A percentile compares a stretch with the other conserved stretches of the same genome.
phyloP scores from a whole-genome alignment of 2,888 invertebrate genomes.

The Lasioglossum leucozonium region DNA sequence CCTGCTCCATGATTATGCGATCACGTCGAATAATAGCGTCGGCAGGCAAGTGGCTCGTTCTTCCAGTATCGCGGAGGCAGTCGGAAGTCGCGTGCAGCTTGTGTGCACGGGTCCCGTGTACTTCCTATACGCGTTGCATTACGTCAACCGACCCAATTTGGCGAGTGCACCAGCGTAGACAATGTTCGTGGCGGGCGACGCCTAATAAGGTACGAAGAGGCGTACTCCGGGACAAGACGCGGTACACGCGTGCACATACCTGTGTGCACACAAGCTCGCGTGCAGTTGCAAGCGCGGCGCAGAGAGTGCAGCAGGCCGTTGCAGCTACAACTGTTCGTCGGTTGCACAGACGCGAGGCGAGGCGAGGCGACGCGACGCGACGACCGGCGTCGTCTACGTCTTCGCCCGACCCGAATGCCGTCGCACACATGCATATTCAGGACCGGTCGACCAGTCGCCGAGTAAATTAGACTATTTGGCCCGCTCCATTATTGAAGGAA shows the following conservation, averaged over 20 bases:
- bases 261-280: slow-evolving; percentile 44
- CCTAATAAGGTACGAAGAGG: slow-evolving; percentile 77
- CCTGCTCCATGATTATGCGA: neutral
- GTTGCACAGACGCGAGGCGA: slow-evolving; percentile 14
- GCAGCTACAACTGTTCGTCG: slow-evolving; percentile 46
- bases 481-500: slow-evolving; percentile 76
- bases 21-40: neutral
- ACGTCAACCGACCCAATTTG: slow-evolving; percentile 72
- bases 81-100: neutral
- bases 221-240: slow-evolving; percentile 47
- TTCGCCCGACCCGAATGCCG: slow-evolving; percentile 47
- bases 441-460: slow-evolving; percentile 69
- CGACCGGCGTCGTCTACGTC: slow-evolving; percentile 25
- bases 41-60: neutral
- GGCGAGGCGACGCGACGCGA: neutral
- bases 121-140: slow-evolving; percentile 47
- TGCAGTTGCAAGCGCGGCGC: neutral
- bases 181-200: slow-evolving; percentile 59
- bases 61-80: neutral
- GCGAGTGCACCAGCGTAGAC: slow-evolving; percentile 69
- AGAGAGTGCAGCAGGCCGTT: slow-evolving; percentile 32
- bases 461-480: slow-evolving; percentile 78
- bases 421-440: slow-evolving; percentile 73
- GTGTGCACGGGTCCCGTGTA: slow-evolving; percentile 3
- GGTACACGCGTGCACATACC: slow-evolving; percentile 52